Conservation (phyloP, 2,888 invertebrate genomes). For the Eupithecia dodoneata region DNA sequence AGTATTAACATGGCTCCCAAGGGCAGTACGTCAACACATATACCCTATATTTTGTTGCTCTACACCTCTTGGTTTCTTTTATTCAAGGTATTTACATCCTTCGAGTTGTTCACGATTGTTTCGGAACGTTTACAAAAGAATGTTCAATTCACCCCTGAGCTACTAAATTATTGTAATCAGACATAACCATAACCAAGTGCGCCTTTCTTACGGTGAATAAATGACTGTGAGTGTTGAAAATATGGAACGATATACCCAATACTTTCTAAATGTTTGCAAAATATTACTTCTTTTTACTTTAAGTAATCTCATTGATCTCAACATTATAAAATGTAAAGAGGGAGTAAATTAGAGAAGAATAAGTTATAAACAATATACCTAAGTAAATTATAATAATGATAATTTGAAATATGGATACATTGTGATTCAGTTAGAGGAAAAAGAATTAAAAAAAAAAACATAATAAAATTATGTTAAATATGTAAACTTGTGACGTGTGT, state of each 20-base stretch:
- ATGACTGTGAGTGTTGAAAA: not conserved
- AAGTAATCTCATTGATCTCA: no score
- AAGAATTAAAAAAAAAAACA: no score
- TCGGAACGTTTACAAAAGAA: constrained; percentile 16
- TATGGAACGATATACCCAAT: not conserved
- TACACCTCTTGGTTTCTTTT: constrained; percentile 47
- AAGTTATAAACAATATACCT: no score
- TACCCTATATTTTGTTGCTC: constrained; percentile 44
- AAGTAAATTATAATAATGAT: no score
- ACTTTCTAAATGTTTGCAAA: not conserved
- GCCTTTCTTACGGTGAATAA: not conserved
- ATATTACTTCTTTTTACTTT: not conserved
- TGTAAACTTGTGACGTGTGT: no score
- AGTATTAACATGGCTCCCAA: constrained; percentile 49
- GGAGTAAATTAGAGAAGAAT: no score
- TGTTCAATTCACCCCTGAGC: not conserved
- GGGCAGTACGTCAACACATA: constrained; percentile 50
- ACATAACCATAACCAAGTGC: not conserved
- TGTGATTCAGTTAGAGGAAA: no score
- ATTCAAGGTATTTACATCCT: constrained; percentile 45
- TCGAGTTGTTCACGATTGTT: constrained; percentile 30
- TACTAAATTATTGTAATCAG: constrained; percentile 1
- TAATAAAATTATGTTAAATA: no score
- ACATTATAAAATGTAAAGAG: not conserved
- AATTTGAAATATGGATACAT: no score